Evolutionary conservation across 2,888 invertebrate species (phyloP).

Genomic region (Spodoptera exigua): DNA sequence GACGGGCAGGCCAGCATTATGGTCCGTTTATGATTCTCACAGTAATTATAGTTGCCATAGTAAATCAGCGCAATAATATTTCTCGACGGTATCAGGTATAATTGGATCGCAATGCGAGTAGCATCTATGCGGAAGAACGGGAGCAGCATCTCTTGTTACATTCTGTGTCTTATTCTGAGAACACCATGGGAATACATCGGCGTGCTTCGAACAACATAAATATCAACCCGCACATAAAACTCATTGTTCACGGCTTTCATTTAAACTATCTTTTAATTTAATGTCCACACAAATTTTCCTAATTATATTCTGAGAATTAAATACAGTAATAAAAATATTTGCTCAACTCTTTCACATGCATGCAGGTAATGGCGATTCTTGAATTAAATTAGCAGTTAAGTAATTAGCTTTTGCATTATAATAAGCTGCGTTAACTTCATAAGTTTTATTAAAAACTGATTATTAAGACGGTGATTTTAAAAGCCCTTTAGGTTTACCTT

Average conservation of each 20-base stretch:
- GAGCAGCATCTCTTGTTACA: conserved; percentile 85
- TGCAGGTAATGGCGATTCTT: conserved; percentile 17
- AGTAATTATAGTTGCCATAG: conserved; percentile 79
- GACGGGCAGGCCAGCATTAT: conserved; percentile 71
- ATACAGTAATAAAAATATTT: conserved; percentile 47
- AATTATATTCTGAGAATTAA: conserved; percentile 48
- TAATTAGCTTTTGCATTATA: conserved; percentile 9
- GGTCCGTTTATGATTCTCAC: conserved; percentile 80
- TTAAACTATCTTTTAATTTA: conserved; percentile 44
- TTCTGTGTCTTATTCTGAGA: conserved; percentile 86
- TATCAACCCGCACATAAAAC: conserved; percentile 37
- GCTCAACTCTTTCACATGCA: conserved; percentile 40
- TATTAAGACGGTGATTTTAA: no score
- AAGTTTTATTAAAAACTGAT: not conserved
- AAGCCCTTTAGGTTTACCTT: no score
- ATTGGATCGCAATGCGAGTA: conserved; percentile 86
- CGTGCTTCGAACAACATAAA: conserved; percentile 42
- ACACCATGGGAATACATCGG: conserved; percentile 81
- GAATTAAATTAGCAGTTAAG: conserved; percentile 9
- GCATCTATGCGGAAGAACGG: conserved; percentile 86
- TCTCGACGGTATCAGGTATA: conserved; percentile 85
- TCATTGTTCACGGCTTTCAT: conserved; percentile 50
- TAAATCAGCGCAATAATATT: conserved; percentile 81
- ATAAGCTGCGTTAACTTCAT: not conserved
- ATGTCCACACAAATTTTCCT: conserved; percentile 45